phyloP scores from a whole-genome alignment of 2,113 vertebrate genomes.

The Delphinapterus leucas region DNA sequence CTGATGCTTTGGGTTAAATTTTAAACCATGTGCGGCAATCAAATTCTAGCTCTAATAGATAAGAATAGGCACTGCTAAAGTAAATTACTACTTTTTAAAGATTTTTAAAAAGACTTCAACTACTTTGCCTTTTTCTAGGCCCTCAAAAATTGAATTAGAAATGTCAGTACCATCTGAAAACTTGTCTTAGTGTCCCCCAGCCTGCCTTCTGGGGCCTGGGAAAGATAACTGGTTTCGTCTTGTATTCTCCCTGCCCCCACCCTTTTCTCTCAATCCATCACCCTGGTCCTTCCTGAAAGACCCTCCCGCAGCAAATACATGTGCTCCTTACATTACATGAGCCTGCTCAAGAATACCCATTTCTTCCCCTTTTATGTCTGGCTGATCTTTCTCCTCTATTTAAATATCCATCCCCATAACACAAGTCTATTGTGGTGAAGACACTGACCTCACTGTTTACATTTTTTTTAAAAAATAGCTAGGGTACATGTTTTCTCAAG shows the following conservation, averaged over 20 bases:
- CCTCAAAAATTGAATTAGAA: conserved; percentile 16
- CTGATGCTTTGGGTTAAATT: background rate
- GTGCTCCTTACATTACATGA: background rate
- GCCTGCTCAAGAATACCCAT: background rate
- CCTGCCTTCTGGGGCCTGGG: background rate
- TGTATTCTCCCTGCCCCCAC: background rate
- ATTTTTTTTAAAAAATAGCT: background rate
- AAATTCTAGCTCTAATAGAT: background rate
- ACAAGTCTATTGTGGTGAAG: conserved; percentile 55
- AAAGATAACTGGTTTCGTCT: background rate
- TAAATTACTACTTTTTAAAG: background rate
- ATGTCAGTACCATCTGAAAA: background rate
- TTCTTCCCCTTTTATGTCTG: background rate
- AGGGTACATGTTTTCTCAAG: background rate
- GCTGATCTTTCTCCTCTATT: conserved; percentile 45
- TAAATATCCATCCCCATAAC: conserved; percentile 45
- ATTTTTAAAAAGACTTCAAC: background rate
- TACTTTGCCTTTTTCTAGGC: background rate
- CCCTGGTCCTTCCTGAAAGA: background rate
- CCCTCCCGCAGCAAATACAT: background rate
- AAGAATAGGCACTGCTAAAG: background rate
- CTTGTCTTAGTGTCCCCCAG: background rate
- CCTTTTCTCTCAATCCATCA: background rate
- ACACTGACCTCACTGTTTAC: conserved; percentile 58
- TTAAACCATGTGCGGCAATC: background rate